A percentile compares a stretch with the other conserved stretches of the same genome.
These are phyloP conservation scores for Cossypha caffra DNA, from an alignment of 2,797 vertebrate genomes.

Conservation along the genomic window DNA sequence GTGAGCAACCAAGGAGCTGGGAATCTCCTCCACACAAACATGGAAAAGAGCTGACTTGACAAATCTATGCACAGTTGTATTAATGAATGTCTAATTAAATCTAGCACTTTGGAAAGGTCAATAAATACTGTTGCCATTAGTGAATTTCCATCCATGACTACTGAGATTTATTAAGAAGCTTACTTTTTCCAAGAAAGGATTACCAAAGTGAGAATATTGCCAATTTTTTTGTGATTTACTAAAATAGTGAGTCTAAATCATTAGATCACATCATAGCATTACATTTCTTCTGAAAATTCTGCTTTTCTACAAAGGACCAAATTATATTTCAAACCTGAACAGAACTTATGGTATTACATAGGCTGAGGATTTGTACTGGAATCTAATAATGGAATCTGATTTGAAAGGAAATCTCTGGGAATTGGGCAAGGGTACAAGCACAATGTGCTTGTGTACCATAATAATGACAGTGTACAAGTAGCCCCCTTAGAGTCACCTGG, in stretches of 20 bases:
- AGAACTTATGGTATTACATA: neutral
- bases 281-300: constrained; percentile 10
- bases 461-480: neutral
- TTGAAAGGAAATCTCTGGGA: neutral
- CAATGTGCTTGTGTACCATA: neutral
- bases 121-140: constrained; percentile 35
- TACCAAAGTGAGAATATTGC: constrained; percentile 34
- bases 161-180: constrained; percentile 58
- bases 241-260: constrained; percentile 15
- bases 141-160: constrained; percentile 31
- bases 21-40: neutral
- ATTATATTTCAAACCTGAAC: neutral
- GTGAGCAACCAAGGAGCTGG: neutral
- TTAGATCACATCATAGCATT: constrained; percentile 28
- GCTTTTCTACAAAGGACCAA: neutral
- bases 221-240: constrained; percentile 15
- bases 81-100: constrained; percentile 54
- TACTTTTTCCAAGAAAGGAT: constrained; percentile 61
- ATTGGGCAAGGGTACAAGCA: neutral
- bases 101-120: constrained; percentile 51
- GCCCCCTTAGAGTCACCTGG: neutral
- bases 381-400: neutral
- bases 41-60: constrained; percentile 13
- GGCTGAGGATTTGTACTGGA: neutral
- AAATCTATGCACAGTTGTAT: neutral